Conservation (phyloP, 2,888 invertebrate species). For the Kryphioiulus occultus region DNA sequence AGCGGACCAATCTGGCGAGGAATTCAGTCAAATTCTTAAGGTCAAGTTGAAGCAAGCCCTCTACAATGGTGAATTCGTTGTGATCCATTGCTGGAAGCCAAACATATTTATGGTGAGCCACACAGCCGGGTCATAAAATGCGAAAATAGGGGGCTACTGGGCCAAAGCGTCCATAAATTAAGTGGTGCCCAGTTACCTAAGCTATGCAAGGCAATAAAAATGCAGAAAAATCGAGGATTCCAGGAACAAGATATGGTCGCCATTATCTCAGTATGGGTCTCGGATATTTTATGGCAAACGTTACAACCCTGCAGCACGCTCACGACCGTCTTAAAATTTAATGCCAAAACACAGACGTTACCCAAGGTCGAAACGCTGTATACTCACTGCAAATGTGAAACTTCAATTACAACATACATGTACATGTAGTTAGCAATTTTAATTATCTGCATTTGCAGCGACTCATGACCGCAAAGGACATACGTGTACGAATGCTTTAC, state of each 20-base stretch:
- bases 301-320: not conserved
- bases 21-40: not conserved
- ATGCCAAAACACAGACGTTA: not conserved
- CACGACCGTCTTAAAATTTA: not conserved
- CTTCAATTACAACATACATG: no score
- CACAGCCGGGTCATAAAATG: not conserved
- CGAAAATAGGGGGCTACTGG: constrained; percentile 26
- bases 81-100: constrained; percentile 4
- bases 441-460: no score
- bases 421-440: no score
- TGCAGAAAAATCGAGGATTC: not conserved
- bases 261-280: not conserved
- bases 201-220: not conserved
- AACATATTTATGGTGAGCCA: not conserved
- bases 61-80: not conserved
- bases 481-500: no score
- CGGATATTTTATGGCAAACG: not conserved
- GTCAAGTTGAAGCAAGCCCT: not conserved
- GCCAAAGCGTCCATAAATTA: constrained; percentile 24
- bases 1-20: not conserved
- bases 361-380: not conserved
- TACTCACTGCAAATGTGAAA: no score
- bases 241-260: not conserved
- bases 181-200: not conserved
- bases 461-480: no score